These are phyloP conservation scores for Meleagris gallopavo DNA, from an alignment of 2,113 vertebrate genomes.

Conservation along the genomic window DNA sequence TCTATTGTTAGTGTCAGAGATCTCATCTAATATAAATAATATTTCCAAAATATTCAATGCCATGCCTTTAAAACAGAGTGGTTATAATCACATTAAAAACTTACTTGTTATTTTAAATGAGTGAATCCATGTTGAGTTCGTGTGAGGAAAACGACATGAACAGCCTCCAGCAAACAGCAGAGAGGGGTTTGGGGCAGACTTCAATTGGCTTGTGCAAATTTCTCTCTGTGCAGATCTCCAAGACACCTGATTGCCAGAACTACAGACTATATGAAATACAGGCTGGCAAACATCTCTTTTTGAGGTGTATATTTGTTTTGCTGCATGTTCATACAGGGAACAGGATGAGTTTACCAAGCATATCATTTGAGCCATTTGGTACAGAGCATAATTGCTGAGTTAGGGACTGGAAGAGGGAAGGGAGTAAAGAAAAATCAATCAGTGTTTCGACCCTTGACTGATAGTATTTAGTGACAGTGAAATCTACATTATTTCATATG, in stretches of 20 bases:
- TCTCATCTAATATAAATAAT: background rate
- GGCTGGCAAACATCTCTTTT: background rate
- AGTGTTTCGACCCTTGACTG: background rate
- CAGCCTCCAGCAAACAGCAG: background rate
- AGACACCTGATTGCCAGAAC: background rate
- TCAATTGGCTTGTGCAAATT: background rate
- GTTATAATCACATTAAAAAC: background rate
- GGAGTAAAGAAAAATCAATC: background rate
- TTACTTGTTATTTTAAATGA: background rate
- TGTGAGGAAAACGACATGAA: background rate
- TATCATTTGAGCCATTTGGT: background rate
- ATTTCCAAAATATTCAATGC: background rate
- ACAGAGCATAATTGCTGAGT: background rate
- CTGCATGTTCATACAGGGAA: background rate
- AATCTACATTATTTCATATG: background rate
- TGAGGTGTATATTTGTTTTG: background rate
- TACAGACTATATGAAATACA: background rate
- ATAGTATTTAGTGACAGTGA: background rate
- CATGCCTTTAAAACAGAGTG: background rate
- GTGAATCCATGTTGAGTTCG: background rate
- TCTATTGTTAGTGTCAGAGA: background rate
- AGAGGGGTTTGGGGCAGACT: background rate
- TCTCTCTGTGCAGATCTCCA: background rate
- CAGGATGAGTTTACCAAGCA: background rate
- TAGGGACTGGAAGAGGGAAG: background rate